Conservation (phyloP, 2,888 invertebrate species). For the Dioctria linearis region DNA sequence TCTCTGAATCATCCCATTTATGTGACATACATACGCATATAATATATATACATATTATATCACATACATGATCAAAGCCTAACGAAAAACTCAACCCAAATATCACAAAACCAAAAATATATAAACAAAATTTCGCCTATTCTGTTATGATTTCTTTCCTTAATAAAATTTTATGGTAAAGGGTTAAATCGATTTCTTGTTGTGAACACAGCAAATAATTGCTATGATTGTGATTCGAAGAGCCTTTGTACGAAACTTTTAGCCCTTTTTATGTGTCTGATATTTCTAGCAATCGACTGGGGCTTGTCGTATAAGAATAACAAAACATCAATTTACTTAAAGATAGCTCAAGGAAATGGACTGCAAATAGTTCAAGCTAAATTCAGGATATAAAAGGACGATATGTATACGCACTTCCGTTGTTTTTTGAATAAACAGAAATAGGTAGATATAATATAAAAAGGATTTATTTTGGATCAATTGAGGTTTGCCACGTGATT, state of each 20-base stretch:
- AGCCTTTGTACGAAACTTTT: neutral
- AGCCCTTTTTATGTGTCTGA: conserved; percentile 5
- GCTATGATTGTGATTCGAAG: neutral
- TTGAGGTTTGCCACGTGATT: conserved; percentile 18
- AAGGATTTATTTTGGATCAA: neutral
- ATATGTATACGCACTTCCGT: neutral
- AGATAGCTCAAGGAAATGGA: conserved; percentile 17
- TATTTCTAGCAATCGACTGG: neutral
- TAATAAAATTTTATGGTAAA: conserved; percentile 28
- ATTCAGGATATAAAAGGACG: neutral
- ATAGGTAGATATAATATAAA: conserved; percentile 1
- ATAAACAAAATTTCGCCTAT: conserved; percentile 10
- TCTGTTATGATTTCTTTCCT: conserved; percentile 14
- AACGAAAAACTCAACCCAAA: neutral
- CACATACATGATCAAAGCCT: neutral
- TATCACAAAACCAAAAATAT: neutral
- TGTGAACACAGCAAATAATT: conserved; percentile 18
- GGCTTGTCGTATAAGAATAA: neutral
- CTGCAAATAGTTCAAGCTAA: neutral
- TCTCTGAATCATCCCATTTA: no score
- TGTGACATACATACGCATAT: neutral
- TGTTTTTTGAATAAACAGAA: conserved; percentile 31
- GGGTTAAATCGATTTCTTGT: conserved; percentile 31
- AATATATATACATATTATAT: no score
- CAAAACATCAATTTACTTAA: conserved; percentile 41